A percentile compares a stretch with the other conserved stretches of the same genome.
These are phyloP conservation scores for Zaprionus obscuricornis DNA, from an alignment of 2,888 invertebrate genomes.

Conservation along the genomic window DNA sequence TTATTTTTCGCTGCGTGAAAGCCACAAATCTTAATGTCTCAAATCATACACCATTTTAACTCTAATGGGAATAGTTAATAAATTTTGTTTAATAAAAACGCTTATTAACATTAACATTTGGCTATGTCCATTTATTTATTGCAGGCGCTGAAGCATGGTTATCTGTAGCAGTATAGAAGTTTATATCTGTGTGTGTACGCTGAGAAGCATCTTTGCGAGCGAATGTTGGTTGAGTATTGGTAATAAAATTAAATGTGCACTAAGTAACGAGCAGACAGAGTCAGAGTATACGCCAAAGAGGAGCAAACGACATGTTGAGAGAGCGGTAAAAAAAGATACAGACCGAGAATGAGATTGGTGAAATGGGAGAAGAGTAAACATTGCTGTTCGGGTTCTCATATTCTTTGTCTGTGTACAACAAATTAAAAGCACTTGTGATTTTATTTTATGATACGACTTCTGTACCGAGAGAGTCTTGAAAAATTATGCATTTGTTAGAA, in stretches of 20 bases:
- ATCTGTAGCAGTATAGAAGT: constrained; percentile 1
- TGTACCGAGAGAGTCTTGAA: constrained; percentile 64
- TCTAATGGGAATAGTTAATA: not conserved
- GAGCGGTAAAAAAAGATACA: too few relatives aligned
- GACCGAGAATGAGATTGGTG: constrained; percentile 1
- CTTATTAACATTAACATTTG: constrained; percentile 29
- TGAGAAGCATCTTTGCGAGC: not conserved
- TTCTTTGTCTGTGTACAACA: constrained; percentile 54
- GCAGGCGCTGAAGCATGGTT: constrained; percentile 49
- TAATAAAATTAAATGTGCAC: constrained; percentile 75
- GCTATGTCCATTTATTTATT: constrained; percentile 33
- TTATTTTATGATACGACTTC: constrained; percentile 71
- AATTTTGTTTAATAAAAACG: not conserved
- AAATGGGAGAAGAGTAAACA: not conserved
- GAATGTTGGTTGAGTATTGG: constrained; percentile 43
- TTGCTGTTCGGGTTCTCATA: not conserved
- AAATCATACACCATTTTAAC: constrained; percentile 15
- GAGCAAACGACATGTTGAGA: too few relatives aligned
- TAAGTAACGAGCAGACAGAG: constrained; percentile 62
- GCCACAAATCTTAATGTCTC: constrained; percentile 60
- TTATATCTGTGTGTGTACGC: constrained; percentile 12
- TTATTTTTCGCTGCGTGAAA: constrained; percentile 46
- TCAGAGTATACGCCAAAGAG: not conserved
- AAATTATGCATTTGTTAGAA: constrained; percentile 76
- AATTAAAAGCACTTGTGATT: constrained; percentile 77